These are phyloP conservation scores for Erynnis tages DNA, from an alignment of 2,888 invertebrate genomes.

Conservation along the genomic window DNA sequence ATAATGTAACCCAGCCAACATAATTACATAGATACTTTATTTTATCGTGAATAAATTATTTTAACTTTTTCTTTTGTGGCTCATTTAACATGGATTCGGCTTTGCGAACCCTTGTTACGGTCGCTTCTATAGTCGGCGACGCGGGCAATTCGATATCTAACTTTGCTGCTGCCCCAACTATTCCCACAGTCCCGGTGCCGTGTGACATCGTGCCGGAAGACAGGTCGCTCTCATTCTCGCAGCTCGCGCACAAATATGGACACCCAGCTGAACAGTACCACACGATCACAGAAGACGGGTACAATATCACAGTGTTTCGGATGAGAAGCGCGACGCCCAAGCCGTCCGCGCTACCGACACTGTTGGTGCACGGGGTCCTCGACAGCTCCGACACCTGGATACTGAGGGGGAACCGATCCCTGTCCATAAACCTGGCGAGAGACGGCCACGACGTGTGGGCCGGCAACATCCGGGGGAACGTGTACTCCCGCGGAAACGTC, in stretches of 20 bases:
- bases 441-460: constrained; percentile 72
- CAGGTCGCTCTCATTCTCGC: constrained; percentile 52
- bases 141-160: neutral
- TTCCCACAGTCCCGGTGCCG: too few relatives aligned
- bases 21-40: neutral
- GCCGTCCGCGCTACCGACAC: constrained; percentile 36
- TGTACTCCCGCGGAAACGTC: constrained; percentile 79
- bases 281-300: constrained; percentile 58
- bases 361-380: constrained; percentile 46
- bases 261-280: constrained; percentile 43
- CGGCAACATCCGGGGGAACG: constrained; percentile 79
- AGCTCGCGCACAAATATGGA: constrained; percentile 53
- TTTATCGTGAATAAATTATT: neutral
- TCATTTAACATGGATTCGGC: neutral
- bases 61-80: neutral
- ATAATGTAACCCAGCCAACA: neutral
- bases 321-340: constrained; percentile 47
- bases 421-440: constrained; percentile 57
- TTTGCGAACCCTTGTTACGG: neutral
- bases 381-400: constrained; percentile 49
- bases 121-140: neutral
- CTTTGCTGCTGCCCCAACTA: neutral
- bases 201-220: constrained; percentile 42
- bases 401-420: constrained; percentile 45
- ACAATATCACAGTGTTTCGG: constrained; percentile 55